phyloP scores from a whole-genome alignment of 2,888 invertebrate genomes.

The Uloborus plumipes region DNA sequence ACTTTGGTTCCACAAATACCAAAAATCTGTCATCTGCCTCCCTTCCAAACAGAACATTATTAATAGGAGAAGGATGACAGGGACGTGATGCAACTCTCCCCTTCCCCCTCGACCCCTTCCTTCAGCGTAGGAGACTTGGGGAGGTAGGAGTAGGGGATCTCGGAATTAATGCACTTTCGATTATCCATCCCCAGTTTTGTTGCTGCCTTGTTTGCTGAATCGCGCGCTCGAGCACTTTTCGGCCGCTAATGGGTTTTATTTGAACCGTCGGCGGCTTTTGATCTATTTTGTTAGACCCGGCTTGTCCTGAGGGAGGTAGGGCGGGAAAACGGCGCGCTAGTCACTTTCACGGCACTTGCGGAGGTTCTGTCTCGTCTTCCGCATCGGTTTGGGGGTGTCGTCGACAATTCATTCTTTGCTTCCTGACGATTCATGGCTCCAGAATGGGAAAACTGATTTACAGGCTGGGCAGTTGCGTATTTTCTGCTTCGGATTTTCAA shows the following conservation, averaged over 20 bases:
- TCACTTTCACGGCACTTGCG: no score
- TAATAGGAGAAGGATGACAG: constrained; percentile 39
- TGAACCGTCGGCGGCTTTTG: constrained; percentile 58
- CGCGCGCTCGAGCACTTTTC: constrained; percentile 52
- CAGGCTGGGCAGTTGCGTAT: no score
- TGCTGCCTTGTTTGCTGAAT: constrained; percentile 38
- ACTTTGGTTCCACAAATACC: no score
- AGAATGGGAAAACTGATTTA: no score
- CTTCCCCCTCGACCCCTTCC: not conserved
- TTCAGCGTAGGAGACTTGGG: not conserved
- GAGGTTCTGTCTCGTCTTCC: no score
- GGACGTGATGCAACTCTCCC: not conserved
- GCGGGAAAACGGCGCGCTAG: no score
- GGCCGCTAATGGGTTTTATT: constrained; percentile 56
- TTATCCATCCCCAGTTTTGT: constrained; percentile 28
- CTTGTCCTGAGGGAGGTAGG: not conserved
- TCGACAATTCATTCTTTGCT: no score
- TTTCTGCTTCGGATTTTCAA: no score
- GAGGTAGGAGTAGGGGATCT: not conserved
- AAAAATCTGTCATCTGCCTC: not conserved
- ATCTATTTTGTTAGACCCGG: constrained; percentile 45
- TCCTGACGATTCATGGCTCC: no score
- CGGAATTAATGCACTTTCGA: constrained; percentile 60
- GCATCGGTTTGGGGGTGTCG: no score
- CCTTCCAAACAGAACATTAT: constrained; percentile 16